Evolutionary conservation across 1,140 invertebrate species (phyloP).

Genomic region (Neocloeon triangulifer): DNA sequence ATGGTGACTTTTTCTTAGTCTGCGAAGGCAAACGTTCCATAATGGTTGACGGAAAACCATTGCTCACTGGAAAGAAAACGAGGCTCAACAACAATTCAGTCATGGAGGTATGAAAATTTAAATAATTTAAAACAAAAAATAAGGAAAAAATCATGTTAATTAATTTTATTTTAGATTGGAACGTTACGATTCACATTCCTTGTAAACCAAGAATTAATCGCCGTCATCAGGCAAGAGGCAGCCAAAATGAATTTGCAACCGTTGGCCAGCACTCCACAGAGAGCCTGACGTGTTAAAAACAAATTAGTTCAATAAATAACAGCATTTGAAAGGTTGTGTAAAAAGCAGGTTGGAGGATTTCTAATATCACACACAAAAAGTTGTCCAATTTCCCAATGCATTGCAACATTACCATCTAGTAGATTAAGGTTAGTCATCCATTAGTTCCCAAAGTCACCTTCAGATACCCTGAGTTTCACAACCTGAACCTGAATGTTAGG

Average conservation of each 20-base stretch:
- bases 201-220: slow-evolving; percentile 79
- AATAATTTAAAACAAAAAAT: background rate
- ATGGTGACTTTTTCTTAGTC: slow-evolving; percentile 80
- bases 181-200: slow-evolving; percentile 79
- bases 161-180: slow-evolving; percentile 50
- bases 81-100: slow-evolving; percentile 83
- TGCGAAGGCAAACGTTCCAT: slow-evolving; percentile 91
- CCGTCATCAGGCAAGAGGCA: slow-evolving; percentile 57
- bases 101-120: slow-evolving; percentile 59
- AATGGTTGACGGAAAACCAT: slow-evolving; percentile 77
- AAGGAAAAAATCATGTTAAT: background rate
- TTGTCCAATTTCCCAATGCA: too few species aligned
- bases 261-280: too few species aligned
- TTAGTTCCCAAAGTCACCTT: too few species aligned
- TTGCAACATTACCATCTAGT: too few species aligned
- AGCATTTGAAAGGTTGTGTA: too few species aligned
- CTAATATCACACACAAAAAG: too few species aligned
- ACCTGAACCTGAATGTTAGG: too few species aligned
- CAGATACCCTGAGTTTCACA: too few species aligned
- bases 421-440: too few species aligned
- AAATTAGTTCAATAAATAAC: too few species aligned
- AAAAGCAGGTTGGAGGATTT: too few species aligned
- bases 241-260: slow-evolving; percentile 34
- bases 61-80: slow-evolving; percentile 65
- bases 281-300: too few species aligned